Base-by-base conservation (phyloP, 1,140 invertebrate species). In the Dinoponera quadriceps region DNA sequence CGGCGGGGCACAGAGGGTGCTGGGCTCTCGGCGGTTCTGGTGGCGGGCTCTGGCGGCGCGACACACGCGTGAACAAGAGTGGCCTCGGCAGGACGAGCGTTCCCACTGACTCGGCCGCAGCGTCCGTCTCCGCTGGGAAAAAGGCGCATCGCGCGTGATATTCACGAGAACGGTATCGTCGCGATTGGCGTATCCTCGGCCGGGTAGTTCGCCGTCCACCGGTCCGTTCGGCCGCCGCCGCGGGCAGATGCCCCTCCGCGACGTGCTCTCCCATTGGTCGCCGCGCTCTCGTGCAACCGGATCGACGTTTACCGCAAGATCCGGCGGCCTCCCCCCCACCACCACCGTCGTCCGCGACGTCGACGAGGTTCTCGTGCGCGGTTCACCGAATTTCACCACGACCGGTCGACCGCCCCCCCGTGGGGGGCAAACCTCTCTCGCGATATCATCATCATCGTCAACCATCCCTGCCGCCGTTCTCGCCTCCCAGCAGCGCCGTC, bases 191-290 rank as follows among this genome's bases (percentile, higher is more conserved):
- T 20, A 29, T n/a, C 25, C 27, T 29, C 27, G 11, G 11, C 27
- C 11, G n/a, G n/a, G 29, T 29, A n/a, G 7, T 71, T 55, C 51
- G 18, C 5, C 27, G 29, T 44, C n/a, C 29, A 25, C 22, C n/a
- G 4, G 63, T 65, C 22, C 44, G 49, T 9, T 44, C 38, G 38
- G 38, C 38, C 68, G 82, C n/a, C n/a, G n/a, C 75, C 77, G 60
- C 65, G 38, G 73, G 84, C 77, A 85, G 83, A 88, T 88, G 85
- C 82, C 71, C 71, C 71, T 68, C 55, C 81, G 74, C 75, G 85
- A 71, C 57, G 73, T 69, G 57, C 51, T 55, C 49, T 78, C 73
- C 29, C 51, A 84, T 86, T 83, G 85, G 85, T 83, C 59, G 72
- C 60, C 60, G 54, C 49, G 68, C 38, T 68, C 25, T 81, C 20